Percentiles rank a stretch among this genome's conserved stretches.
These are phyloP conservation scores for Tinea semifulvella DNA, from an alignment of 2,888 invertebrate species.

Conservation along the genomic window DNA sequence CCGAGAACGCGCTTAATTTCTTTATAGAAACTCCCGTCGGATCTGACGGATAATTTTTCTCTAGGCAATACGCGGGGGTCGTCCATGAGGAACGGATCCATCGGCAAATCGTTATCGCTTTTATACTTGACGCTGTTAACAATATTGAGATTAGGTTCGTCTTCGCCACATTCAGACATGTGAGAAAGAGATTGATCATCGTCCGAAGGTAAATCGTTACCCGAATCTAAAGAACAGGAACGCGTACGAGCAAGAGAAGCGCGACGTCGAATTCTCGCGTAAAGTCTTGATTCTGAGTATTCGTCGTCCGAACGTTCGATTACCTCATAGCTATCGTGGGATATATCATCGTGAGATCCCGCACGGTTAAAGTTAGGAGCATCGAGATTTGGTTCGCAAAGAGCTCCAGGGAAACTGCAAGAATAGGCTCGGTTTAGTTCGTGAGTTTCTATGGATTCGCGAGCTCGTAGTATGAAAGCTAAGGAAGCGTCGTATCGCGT, in stretches of 20 bases:
- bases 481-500: conserved; percentile 75
- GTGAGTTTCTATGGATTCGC: conserved; percentile 72
- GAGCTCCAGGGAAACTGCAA: conserved; percentile 86
- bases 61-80: conserved; percentile 78
- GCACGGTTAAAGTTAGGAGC: conserved; percentile 70
- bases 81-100: conserved; percentile 81
- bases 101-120: conserved; percentile 74
- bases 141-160: conserved; percentile 65
- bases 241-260: conserved; percentile 59
- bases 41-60: conserved; percentile 76
- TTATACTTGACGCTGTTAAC: conserved; percentile 68
- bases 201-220: conserved; percentile 79
- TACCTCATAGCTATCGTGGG: conserved; percentile 88
- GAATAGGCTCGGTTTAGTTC: conserved; percentile 83
- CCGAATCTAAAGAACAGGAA: conserved; percentile 79
- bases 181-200: conserved; percentile 71
- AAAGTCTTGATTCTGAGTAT: conserved; percentile 47
- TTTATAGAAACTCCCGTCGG: conserved; percentile 78
- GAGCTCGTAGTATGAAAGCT: conserved; percentile 33
- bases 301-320: conserved; percentile 79
- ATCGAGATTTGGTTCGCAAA: conserved; percentile 73
- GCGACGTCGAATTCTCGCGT: conserved; percentile 35
- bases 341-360: conserved; percentile 85
- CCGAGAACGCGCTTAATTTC: conserved; percentile 71
- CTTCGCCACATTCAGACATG: conserved; percentile 55